A percentile compares a stretch with the other conserved stretches of the same genome.
Conservation (phyloP, 2,797 vertebrate genomes). For the Ptychadena robeensis region DNA sequence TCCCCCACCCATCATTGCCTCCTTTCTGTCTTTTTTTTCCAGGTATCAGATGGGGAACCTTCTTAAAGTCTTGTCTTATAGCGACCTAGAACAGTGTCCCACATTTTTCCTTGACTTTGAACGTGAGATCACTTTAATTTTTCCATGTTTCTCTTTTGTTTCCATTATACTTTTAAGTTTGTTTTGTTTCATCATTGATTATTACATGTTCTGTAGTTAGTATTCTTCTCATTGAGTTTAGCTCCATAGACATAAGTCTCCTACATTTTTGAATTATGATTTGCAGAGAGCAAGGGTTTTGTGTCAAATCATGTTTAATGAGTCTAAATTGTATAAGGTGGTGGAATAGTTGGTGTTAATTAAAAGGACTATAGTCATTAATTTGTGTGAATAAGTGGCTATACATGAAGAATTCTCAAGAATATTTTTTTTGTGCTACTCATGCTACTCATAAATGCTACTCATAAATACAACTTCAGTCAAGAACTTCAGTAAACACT, state of each 20-base stretch:
- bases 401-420: neutral
- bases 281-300: neutral
- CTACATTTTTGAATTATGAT: slow-evolving; percentile 4
- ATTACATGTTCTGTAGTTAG: slow-evolving; percentile 12
- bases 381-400: neutral
- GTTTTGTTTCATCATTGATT: slow-evolving; percentile 64
- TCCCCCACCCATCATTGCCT: slow-evolving; percentile 66
- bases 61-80: slow-evolving; percentile 96
- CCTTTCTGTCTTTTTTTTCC: slow-evolving; percentile 86
- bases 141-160: slow-evolving; percentile 72
- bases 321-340: neutral
- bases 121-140: slow-evolving; percentile 89
- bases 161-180: slow-evolving; percentile 63
- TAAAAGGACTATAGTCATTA: neutral
- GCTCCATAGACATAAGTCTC: neutral
- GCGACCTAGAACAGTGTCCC: slow-evolving; percentile 95
- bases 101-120: slow-evolving; percentile 99
- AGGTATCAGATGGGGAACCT: slow-evolving; percentile 96
- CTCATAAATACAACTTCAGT: neutral
- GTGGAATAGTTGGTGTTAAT: neutral
- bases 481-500: neutral
- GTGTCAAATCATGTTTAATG: neutral
- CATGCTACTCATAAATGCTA: neutral
- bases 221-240: neutral
- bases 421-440: neutral